phyloP scores from a whole-genome alignment of 2,888 invertebrate species.

The Apodemia duryi region DNA sequence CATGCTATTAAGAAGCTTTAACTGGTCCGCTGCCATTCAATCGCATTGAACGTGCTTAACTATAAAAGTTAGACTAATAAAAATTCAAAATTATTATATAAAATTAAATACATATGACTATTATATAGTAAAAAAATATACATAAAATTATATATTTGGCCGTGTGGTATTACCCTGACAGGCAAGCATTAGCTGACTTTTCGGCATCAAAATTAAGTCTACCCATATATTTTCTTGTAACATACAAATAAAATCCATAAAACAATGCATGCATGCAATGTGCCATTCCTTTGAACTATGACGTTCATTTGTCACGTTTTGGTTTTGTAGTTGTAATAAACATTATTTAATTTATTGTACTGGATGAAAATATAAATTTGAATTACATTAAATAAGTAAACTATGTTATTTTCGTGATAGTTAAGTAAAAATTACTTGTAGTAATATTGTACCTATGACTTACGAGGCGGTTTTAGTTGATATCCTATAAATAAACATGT shows the following conservation, averaged over 20 bases:
- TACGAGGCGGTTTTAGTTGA: constrained; percentile 61
- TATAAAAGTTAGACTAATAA: constrained; percentile 73
- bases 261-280: constrained; percentile 71
- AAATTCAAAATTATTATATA: constrained; percentile 80
- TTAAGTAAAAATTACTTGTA: constrained; percentile 63
- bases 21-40: constrained; percentile 35
- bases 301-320: constrained; percentile 45
- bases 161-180: constrained; percentile 87
- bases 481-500: constrained; percentile 44
- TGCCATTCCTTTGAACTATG: constrained; percentile 73
- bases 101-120: constrained; percentile 77
- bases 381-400: constrained; percentile 63
- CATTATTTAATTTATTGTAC: constrained; percentile 47
- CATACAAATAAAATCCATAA: constrained; percentile 44
- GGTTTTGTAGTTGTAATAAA: constrained; percentile 45
- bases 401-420: constrained; percentile 74
- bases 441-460: constrained; percentile 54
- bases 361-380: constrained; percentile 57
- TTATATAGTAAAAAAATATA: constrained; percentile 75
- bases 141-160: constrained; percentile 75
- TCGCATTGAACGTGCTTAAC: constrained; percentile 64
- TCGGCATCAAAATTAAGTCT: constrained; percentile 72
- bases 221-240: constrained; percentile 44
- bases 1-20: constrained; percentile 13
- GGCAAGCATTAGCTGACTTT: constrained; percentile 80